Percentiles rank a stretch among this genome's conserved stretches.
Evolutionary conservation across 2,797 vertebrate genomes (phyloP).

Genomic region (Steatocranus sp.): DNA sequence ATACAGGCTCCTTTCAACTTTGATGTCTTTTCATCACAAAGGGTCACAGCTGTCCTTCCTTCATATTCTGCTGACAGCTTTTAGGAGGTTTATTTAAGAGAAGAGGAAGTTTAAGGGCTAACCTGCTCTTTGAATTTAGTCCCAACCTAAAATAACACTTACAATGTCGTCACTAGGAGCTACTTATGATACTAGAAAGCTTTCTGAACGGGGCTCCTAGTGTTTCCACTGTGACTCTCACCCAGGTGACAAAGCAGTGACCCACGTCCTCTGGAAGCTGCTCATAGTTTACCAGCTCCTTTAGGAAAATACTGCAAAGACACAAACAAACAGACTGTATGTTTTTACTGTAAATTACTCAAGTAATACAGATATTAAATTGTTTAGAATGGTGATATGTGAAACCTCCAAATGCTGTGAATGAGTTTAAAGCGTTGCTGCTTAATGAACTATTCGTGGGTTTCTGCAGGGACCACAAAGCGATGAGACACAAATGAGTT

Average conservation of each 20-base stretch:
- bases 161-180: background rate
- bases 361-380: background rate
- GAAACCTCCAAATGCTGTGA: background rate
- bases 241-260: slow-evolving; percentile 99
- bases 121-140: background rate
- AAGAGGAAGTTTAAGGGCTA: background rate
- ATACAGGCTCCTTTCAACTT: background rate
- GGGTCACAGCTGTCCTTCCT: background rate
- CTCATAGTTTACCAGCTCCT: slow-evolving; percentile 97
- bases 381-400: background rate
- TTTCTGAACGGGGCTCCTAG: background rate
- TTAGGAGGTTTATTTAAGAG: background rate
- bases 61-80: background rate
- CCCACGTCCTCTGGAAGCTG: slow-evolving; percentile 97
- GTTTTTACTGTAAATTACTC: background rate
- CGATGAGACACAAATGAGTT: background rate
- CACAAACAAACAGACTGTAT: background rate
- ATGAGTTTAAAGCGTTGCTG: background rate
- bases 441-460: background rate
- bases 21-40: background rate
- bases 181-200: background rate
- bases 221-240: slow-evolving; percentile 60
- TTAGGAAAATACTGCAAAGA: slow-evolving; percentile 90
- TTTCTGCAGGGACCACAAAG: background rate
- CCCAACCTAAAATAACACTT: background rate